Evolutionary conservation across 2,113 vertebrate species (phyloP).

Genomic region (Varanus salvator): DNA sequence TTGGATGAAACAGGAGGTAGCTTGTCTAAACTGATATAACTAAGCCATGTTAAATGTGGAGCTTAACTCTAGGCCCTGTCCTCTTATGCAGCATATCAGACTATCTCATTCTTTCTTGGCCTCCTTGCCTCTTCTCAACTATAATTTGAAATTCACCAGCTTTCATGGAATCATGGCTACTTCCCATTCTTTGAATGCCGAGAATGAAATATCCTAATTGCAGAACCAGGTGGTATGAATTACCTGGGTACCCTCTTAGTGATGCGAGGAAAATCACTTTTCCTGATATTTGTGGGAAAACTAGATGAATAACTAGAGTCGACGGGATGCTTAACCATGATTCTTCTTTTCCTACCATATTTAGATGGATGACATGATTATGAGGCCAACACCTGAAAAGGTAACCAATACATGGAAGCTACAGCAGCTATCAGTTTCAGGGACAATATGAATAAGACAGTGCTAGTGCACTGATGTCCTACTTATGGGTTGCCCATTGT

Average conservation of each 20-base stretch:
- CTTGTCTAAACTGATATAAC: too few relatives aligned
- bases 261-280: neutral
- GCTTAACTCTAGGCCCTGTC: too few relatives aligned
- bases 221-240: neutral
- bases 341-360: neutral
- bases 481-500: too few relatives aligned
- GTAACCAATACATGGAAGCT: too few relatives aligned
- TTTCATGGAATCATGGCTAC: neutral
- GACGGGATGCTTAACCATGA: neutral
- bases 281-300: neutral
- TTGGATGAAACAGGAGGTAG: too few relatives aligned
- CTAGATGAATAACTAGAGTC: neutral
- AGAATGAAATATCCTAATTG: neutral
- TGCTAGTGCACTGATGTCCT: too few relatives aligned
- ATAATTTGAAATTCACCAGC: neutral
- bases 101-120: too few relatives aligned
- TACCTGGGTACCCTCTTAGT: neutral
- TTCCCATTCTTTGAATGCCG: neutral
- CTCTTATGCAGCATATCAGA: too few relatives aligned
- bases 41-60: too few relatives aligned
- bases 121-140: neutral
- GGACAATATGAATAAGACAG: too few relatives aligned
- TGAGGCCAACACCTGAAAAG: too few relatives aligned
- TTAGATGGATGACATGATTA: neutral
- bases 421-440: too few relatives aligned